These are phyloP conservation scores for Actinernus sp. DNA, from an alignment of 92 coral and sea anemone species.

Conservation along the genomic window DNA sequence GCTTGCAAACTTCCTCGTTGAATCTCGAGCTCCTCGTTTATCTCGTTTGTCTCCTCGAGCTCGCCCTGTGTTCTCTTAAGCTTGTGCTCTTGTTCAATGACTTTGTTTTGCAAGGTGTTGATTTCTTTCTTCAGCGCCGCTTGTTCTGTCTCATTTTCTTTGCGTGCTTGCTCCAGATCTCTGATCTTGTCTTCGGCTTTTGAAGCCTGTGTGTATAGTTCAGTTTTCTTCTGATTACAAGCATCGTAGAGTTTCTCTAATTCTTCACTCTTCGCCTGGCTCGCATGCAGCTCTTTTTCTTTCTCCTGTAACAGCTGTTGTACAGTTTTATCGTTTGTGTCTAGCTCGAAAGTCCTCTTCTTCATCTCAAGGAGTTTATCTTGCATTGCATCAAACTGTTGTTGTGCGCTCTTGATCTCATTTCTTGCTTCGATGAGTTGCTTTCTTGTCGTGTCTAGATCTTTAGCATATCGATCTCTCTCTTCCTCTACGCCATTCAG, in stretches of 20 bases:
- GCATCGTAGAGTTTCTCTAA: slow-evolving; percentile 65
- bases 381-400: slow-evolving; percentile 62
- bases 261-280: slow-evolving; percentile 54
- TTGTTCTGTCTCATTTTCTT: slow-evolving; percentile 28
- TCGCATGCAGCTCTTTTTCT: slow-evolving; percentile 64
- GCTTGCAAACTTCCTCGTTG: slow-evolving; percentile 76
- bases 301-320: slow-evolving; percentile 70
- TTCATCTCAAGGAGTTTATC: slow-evolving; percentile 65
- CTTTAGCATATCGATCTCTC: slow-evolving; percentile 62
- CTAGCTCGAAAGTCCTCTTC: slow-evolving; percentile 73
- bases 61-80: slow-evolving; percentile 26
- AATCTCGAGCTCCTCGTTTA: slow-evolving; percentile 69
- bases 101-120: slow-evolving; percentile 17
- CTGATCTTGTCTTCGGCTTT: slow-evolving; percentile 74
- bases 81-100: slow-evolving; percentile 25
- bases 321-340: slow-evolving; percentile 65
- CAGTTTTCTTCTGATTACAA: slow-evolving; percentile 68
- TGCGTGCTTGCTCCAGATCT: slow-evolving; percentile 43
- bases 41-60: slow-evolving; percentile 41
- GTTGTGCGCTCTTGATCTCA: slow-evolving; percentile 63
- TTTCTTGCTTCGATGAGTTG: slow-evolving; percentile 57
- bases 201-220: slow-evolving; percentile 59
- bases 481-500: slow-evolving; percentile 64
- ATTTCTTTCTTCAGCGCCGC: slow-evolving; percentile 38
- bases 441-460: slow-evolving; percentile 58